Evolutionary conservation across 2,797 vertebrate genomes (phyloP).

Genomic region (Mastacembelus armatus): DNA sequence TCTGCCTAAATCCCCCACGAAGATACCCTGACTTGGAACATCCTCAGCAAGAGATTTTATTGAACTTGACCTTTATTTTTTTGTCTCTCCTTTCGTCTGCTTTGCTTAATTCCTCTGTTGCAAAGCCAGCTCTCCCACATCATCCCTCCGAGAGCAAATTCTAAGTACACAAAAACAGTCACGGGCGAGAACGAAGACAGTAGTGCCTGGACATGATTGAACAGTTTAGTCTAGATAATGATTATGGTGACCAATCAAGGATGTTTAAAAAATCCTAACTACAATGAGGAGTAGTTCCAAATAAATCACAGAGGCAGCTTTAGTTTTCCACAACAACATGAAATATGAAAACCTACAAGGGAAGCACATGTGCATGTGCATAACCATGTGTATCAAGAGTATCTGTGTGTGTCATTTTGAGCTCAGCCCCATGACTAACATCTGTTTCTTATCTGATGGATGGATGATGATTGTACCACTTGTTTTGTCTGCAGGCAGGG

Average conservation of each 20-base stretch:
- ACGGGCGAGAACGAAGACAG: slow-evolving; percentile 38
- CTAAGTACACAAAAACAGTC: slow-evolving; percentile 48
- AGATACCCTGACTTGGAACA: slow-evolving; percentile 37
- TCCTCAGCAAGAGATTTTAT: slow-evolving; percentile 27
- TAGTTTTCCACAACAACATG: slow-evolving; percentile 48
- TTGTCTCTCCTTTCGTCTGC: slow-evolving; percentile 47
- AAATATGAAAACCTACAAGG: slow-evolving; percentile 48
- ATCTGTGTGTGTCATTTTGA: slow-evolving; percentile 44
- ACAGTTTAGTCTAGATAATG: slow-evolving; percentile 49
- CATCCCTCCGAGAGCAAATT: slow-evolving; percentile 49
- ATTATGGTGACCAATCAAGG: slow-evolving; percentile 56
- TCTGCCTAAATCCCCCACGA: slow-evolving; percentile 43
- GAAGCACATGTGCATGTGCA: background rate
- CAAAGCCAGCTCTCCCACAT: slow-evolving; percentile 53
- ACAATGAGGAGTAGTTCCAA: slow-evolving; percentile 42
- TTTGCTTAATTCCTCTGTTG: slow-evolving; percentile 60
- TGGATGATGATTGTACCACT: slow-evolving; percentile 68
- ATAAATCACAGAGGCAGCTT: slow-evolving; percentile 56
- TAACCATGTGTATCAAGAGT: slow-evolving; percentile 18
- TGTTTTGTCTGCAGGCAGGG: slow-evolving; percentile 78
- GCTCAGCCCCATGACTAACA: slow-evolving; percentile 50
- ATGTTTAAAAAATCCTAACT: slow-evolving; percentile 63
- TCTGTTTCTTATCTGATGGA: slow-evolving; percentile 79
- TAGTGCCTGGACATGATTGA: slow-evolving; percentile 53
- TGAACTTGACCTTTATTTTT: slow-evolving; percentile 50